Evolutionary conservation across 2,113 vertebrate species (phyloP).

Genomic region (Eublepharis macularius): DNA sequence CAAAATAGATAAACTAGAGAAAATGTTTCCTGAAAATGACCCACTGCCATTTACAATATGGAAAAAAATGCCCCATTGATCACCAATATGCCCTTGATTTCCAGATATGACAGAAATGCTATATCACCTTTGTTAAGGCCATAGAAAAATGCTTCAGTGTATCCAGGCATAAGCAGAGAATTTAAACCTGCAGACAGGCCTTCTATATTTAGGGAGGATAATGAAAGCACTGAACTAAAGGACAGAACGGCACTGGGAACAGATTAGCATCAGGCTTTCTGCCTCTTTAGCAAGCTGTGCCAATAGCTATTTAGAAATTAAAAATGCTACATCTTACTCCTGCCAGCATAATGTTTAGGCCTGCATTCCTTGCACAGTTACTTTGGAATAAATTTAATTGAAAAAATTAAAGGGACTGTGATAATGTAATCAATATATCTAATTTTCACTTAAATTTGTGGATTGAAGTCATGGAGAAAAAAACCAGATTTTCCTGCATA

Average conservation of each 20-base stretch:
- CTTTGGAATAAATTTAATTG: not conserved
- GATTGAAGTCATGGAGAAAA: too few relatives aligned
- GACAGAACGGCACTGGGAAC: not conserved
- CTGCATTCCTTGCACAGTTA: not conserved
- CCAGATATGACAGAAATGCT: constrained; percentile 29
- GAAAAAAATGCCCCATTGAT: constrained; percentile 53
- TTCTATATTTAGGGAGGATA: constrained; percentile 52
- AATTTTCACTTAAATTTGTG: too few relatives aligned
- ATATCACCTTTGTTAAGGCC: constrained; percentile 34
- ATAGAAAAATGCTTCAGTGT: not conserved
- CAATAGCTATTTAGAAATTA: not conserved
- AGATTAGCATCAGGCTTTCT: not conserved
- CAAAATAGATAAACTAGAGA: not conserved
- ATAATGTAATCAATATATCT: too few relatives aligned
- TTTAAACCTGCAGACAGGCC: constrained; percentile 20
- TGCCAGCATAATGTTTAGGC: not conserved
- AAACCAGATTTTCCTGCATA: too few relatives aligned
- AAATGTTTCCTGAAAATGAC: constrained; percentile 49
- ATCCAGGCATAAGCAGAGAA: not conserved
- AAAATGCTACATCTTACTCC: not conserved
- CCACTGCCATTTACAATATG: constrained; percentile 45
- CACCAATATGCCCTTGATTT: constrained; percentile 38
- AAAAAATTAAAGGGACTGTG: not conserved
- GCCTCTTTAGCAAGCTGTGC: not conserved
- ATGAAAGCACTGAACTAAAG: constrained; percentile 21